These are phyloP conservation scores for Ligdia adustata DNA, from an alignment of 2,888 invertebrate genomes.

Conservation along the genomic window DNA sequence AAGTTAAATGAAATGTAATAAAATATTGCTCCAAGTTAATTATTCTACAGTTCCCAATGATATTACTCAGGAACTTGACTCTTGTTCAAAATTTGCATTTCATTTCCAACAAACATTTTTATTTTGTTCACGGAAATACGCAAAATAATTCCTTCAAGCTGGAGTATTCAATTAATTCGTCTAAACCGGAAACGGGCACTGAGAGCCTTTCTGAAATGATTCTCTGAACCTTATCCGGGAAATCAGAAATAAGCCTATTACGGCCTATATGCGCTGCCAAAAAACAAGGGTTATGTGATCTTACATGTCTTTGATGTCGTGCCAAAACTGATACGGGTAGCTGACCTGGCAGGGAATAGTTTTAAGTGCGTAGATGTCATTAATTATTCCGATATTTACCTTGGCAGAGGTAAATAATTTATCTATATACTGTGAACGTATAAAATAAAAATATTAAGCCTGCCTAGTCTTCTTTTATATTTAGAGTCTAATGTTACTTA, in stretches of 20 bases:
- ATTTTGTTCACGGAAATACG: not conserved
- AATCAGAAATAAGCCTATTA: not conserved
- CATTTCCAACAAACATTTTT: not conserved
- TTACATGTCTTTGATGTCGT: conserved; percentile 19
- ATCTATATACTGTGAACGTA: too few relatives aligned
- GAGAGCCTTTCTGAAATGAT: not conserved
- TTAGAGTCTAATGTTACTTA: too few relatives aligned
- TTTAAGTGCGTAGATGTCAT: not conserved
- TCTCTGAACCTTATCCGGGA: not conserved
- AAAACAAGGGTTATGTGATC: conserved; percentile 8
- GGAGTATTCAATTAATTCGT: conserved; percentile 1
- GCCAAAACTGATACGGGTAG: conserved; percentile 22
- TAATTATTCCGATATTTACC: not conserved
- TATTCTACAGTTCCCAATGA: not conserved
- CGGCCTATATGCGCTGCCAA: conserved; percentile 9
- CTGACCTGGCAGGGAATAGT: conserved; percentile 14
- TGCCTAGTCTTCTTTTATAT: too few relatives aligned
- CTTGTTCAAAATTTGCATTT: conserved; percentile 5
- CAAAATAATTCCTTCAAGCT: not conserved
- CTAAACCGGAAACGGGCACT: not conserved
- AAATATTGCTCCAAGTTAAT: conserved; percentile 2
- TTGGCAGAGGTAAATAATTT: not conserved
- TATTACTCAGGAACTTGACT: not conserved
- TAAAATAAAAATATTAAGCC: too few relatives aligned
- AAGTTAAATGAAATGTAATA: not conserved